These are phyloP conservation scores for Lepus townsendii DNA, from an alignment of 2,797 vertebrate genomes.

Conservation along the genomic window DNA sequence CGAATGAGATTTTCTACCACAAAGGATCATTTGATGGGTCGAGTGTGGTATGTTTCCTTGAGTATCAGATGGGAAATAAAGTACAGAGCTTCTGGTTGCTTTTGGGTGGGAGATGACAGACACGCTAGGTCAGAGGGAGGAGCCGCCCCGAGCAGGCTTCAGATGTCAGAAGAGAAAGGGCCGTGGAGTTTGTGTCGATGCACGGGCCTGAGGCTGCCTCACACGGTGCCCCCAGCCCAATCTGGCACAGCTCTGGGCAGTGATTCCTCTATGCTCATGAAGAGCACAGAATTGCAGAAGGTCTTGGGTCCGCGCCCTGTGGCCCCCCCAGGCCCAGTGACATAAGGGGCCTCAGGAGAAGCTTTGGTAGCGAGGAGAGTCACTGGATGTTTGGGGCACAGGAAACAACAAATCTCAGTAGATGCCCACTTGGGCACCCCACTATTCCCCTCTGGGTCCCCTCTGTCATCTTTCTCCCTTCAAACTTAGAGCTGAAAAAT, in stretches of 20 bases:
- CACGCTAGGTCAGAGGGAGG: neutral
- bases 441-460: too few species aligned
- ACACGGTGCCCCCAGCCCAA: neutral
- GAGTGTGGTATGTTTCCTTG: neutral
- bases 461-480: neutral
- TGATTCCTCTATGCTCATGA: neutral
- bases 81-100: neutral
- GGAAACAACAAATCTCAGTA: neutral
- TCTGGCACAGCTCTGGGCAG: neutral
- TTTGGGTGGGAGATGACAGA: neutral
- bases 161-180: neutral
- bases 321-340: accelerated
- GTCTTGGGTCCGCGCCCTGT: neutral
- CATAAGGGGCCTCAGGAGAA: neutral
- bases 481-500: neutral
- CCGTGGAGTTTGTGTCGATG: neutral
- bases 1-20: neutral
- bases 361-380: neutral
- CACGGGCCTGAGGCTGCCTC: neutral
- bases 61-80: neutral
- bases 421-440: neutral
- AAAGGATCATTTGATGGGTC: neutral
- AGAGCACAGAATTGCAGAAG: neutral
- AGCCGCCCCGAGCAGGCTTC: neutral
- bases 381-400: neutral